Base-by-base conservation (phyloP, 1,140 invertebrate species). In the Pomacea maculata region DNA sequence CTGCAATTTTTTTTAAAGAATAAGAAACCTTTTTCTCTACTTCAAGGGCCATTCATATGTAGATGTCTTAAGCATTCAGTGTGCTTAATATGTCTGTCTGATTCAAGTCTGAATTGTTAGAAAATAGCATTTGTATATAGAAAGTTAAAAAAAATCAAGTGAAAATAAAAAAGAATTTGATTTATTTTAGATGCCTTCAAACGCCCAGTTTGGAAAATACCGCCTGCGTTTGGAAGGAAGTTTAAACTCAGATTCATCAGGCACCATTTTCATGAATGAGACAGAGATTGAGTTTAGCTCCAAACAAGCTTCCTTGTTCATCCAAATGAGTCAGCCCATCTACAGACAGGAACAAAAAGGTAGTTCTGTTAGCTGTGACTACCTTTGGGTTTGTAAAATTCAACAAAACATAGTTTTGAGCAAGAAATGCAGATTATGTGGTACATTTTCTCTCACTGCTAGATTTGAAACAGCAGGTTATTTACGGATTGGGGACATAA, bases 301-400 rank as follows among this genome's bases (percentile, higher is more conserved):
- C 29, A 91, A 92, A 82, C 88, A 90, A 52, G 86, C 87, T 0
- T 90, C 97, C 0, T 96, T 99, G 83, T 98, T 99, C 87, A 96
- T 99, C 84, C 97, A 98, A 90, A 94, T 96, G 80, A 97, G 98
- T 88, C 98, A 98, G 89, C 97, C 97, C 0, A 94, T 99, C 1
- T 99, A 98, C 88, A 97, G 95, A 94, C 97, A 98, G 91, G 95
- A 96, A 15, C 96, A 98, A 90, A 96, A 94, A 52, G 95, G 95
- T 95, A 91, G 34, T 45, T 25, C 25, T 25, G 25, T 25, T 45
- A 45, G 34, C 34, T 45, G 34, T 45, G 34, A 45, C 34, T 45
- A 45, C 6, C 3, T 45, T 6, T 45, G 34, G 34, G 34, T 45
- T 45, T 45, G 34, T 45, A 45, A 45, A 45, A 45, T 45, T 45